phyloP scores from a whole-genome alignment of 1,140 invertebrate species.

The Sarcophaga bullata region DNA sequence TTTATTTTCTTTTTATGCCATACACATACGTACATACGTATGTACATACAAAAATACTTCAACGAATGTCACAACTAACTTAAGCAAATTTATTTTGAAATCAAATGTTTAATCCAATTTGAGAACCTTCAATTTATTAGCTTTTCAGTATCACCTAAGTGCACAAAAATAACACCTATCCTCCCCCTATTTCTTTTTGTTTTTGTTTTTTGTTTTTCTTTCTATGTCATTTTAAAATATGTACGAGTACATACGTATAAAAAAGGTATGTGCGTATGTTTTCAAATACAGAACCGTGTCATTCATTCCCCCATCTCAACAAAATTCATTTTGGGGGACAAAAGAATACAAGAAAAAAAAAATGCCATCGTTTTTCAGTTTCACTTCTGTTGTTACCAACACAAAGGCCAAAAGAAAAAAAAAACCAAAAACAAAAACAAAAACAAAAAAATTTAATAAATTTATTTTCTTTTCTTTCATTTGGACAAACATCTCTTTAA shows the following conservation, averaged over 20 bases:
- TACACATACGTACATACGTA: too few species aligned
- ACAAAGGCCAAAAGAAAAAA: too few species aligned
- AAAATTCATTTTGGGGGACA: not conserved
- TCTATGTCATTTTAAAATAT: too few species aligned
- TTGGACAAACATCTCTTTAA: not conserved
- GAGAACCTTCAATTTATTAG: not conserved
- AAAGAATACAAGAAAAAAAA: not conserved
- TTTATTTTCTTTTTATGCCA: too few species aligned
- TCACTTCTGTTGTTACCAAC: not conserved
- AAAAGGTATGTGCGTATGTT: too few species aligned
- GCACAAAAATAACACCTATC: not conserved
- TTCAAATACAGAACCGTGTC: too few species aligned
- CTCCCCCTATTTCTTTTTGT: not conserved
- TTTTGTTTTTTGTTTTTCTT: too few species aligned
- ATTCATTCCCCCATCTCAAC: too few species aligned
- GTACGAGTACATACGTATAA: too few species aligned
- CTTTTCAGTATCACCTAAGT: not conserved
- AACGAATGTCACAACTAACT: not conserved
- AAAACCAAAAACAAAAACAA: too few species aligned
- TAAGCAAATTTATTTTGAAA: constrained; percentile 5
- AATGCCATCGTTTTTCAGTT: constrained; percentile 5
- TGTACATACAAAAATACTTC: too few species aligned
- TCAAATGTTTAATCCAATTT: not conserved
- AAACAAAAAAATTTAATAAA: not conserved
- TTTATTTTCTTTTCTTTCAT: constrained; percentile 19